Conservation (phyloP, 2,113 vertebrate genomes). For the Rhadina sibilatrix region DNA sequence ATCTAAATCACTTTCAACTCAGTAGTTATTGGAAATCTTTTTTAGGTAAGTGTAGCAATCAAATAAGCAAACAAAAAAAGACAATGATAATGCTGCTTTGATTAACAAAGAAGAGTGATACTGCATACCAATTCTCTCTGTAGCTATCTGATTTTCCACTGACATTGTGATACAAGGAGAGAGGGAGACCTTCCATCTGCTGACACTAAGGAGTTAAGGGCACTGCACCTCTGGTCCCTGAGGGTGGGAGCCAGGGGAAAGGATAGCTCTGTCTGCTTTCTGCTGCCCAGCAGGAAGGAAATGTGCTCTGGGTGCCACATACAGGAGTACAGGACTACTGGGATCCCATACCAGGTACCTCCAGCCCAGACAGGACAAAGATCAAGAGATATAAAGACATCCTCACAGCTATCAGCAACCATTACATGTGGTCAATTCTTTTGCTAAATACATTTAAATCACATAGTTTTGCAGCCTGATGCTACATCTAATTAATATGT, state of each 20-base stretch:
- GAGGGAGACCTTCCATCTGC: not conserved
- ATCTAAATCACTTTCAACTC: slow-evolving; percentile 52
- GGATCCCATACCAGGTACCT: not conserved
- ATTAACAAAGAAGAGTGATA: not conserved
- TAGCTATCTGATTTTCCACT: not conserved
- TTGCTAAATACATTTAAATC: not conserved
- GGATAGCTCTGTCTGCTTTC: not conserved
- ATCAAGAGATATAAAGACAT: not conserved
- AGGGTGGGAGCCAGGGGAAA: not conserved
- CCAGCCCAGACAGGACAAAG: not conserved
- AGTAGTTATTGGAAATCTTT: slow-evolving; percentile 48
- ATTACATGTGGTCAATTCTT: not conserved
- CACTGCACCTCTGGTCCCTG: not conserved
- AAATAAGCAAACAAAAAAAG: slow-evolving; percentile 49
- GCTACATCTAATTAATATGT: not conserved
- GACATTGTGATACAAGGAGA: not conserved
- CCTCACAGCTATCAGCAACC: not conserved
- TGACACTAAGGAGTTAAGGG: not conserved
- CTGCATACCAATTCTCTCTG: not conserved
- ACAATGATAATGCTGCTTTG: slow-evolving; percentile 32
- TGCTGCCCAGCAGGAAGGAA: not conserved
- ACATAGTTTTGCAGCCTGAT: not conserved
- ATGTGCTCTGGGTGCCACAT: not conserved
- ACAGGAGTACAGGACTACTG: not conserved
- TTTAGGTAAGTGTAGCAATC: slow-evolving; percentile 50